Base-by-base conservation (phyloP, 2,113 vertebrate species). In the Meleagris gallopavo region DNA sequence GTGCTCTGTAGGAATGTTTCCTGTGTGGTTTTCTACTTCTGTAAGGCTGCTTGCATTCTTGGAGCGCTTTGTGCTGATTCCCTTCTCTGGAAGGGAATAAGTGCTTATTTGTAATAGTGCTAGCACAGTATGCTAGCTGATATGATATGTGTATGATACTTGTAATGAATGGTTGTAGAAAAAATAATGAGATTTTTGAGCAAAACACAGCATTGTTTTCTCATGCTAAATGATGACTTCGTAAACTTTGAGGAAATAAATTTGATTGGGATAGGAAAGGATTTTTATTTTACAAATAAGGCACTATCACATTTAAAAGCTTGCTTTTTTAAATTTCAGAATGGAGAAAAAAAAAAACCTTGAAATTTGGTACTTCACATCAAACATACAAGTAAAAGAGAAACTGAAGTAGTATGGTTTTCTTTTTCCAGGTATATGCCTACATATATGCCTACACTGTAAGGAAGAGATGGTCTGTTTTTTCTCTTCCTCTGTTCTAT, bases 71-170 rank as follows among this genome's bases (percentile, higher is more conserved):
- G 4, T 5, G 11, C 48, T 73, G 10, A 22, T 5, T 41, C 73
- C 18, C 34, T 73, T 50, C 43, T 52, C 0, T 21, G 13, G 29
- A 46, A 38, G n/a, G 25, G 29, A 40, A 0, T 52, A 9, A 34
- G 11, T 89, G 18, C 21, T 61, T 10, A 34, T 21, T 22, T 60
- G 11, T 21, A 61, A 70, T 27, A 41, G 50, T 21, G 18, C 58
- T 64, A 45, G 32, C 52, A 55, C 24, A 67, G 34, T n/a, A 11
- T 24, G 24, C 55, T 36, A 4, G 24, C 55, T 36, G 4, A 27
- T 34, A 11, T 36, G 4, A 27, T 34, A 11, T 2, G 0, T 27
- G 36, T 24, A 3, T 46, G 36, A 50, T 29, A 32, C 0, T 4
- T 50, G 12, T 30, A 86, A 1, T 0, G 5, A 38, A 11, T 73